Evolutionary conservation across 2,888 invertebrate species (phyloP), one percentile per base, ranked within the genome.

Genomic region (Caenorhabditis becei): DNA sequence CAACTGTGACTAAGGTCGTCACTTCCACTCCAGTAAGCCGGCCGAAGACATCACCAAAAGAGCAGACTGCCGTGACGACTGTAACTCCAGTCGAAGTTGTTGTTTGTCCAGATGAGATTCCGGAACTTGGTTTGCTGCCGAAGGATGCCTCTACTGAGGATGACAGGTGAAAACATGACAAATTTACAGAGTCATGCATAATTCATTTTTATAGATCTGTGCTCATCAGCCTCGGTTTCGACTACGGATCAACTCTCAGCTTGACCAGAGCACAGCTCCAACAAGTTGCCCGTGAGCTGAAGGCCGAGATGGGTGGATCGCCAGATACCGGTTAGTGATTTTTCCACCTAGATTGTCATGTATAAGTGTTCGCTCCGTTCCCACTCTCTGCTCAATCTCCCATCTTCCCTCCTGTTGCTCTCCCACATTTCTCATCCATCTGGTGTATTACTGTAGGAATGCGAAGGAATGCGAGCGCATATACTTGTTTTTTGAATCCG

Each of bases 151-250:
- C 77, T 4, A 70, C 71, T 35, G 87, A 85, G 18, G 66, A 71
- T 28, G 85, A 87, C 44, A 78, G 82, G 83, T 85, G 49, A 0
- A 26, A 8, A 23, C 10, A 32, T 32, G 14, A 41, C 41, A 11
- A 41, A 41, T 41, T 41, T 2, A 41, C 11, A 14, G 14, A 41
- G 14, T 41, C 41, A 54, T 35, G 18, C 10, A 7, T 18, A 41
- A 62, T 62, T 26, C 49, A 26, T 11, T 47, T 14, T 62, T 85
- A 59, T 47, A 85, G 87, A 56, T 80, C 83, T 10, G 82, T 87
- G 24, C 72, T 87, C 28, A 80, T 87, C 53, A 84, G 84, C 14
- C 81, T 87, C 37, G 87, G 87, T 11, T 79, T 87, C 49, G 87
- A 87, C 65, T 84, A 81, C 44, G 79, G 72, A 28, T 77, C 56